A percentile compares a stretch with the other conserved stretches of the same genome.
Conservation (phyloP, 1,140 invertebrate species). For the Ceratina australensis region DNA sequence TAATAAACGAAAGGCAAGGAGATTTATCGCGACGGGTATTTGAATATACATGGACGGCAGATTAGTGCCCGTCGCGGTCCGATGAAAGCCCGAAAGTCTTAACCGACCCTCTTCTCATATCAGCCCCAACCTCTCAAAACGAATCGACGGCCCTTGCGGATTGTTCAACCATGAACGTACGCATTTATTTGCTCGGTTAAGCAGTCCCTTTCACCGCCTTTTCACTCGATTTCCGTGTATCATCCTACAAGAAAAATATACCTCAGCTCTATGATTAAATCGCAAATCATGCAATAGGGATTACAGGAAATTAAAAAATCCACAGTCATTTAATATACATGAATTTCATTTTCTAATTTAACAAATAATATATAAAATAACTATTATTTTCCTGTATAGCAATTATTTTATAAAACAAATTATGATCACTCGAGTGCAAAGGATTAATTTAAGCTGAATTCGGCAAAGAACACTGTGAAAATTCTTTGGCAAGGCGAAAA, state of each 20-base stretch:
- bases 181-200: conserved; percentile 20
- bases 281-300: too few species aligned
- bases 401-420: too few species aligned
- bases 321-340: too few species aligned
- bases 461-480: too few species aligned
- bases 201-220: neutral
- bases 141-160: conserved; percentile 23
- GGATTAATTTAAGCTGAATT: too few species aligned
- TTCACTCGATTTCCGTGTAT: neutral
- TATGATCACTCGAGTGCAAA: too few species aligned
- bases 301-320: too few species aligned
- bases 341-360: too few species aligned
- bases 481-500: neutral
- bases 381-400: too few species aligned
- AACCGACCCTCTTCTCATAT: conserved; percentile 18
- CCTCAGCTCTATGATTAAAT: too few species aligned
- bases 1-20: conserved; percentile 24
- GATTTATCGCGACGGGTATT: conserved; percentile 28
- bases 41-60: conserved; percentile 20
- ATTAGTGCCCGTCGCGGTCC: conserved; percentile 9
- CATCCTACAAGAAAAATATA: too few species aligned
- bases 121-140: conserved; percentile 6
- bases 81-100: conserved; percentile 14
- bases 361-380: too few species aligned
- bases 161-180: conserved; percentile 18